phyloP scores from a whole-genome alignment of 2,888 invertebrate genomes.

The Drosophila sordidula region DNA sequence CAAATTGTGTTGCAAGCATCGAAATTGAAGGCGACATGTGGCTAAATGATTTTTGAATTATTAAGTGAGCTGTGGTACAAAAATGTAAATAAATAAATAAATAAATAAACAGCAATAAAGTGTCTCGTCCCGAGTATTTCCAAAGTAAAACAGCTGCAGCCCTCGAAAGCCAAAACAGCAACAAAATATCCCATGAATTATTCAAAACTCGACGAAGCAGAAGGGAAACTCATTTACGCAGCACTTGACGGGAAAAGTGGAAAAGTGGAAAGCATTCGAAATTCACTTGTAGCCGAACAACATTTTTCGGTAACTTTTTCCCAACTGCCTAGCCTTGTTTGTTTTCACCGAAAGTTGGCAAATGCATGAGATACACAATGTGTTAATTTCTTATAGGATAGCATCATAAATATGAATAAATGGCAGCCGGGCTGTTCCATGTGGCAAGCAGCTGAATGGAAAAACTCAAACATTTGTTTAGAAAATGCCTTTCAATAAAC shows the following conservation, averaged over 20 bases:
- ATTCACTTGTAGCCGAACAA: conserved; percentile 14
- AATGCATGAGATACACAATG: conserved; percentile 26
- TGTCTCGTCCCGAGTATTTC: not conserved
- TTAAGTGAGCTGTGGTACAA: conserved; percentile 28
- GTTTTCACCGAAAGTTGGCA: conserved; percentile 23
- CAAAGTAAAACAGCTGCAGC: conserved; percentile 3
- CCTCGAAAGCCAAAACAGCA: conserved; percentile 10
- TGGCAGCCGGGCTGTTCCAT: conserved; percentile 27
- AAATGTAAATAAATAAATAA: not conserved
- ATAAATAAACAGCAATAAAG: conserved; percentile 5
- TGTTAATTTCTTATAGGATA: conserved; percentile 31
- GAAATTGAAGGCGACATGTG: conserved; percentile 24
- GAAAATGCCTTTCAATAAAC: not conserved
- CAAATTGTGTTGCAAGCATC: conserved; percentile 20
- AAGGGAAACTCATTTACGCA: conserved; percentile 58
- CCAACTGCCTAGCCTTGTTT: conserved; percentile 16
- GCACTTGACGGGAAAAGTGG: conserved; percentile 33
- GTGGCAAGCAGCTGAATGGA: conserved; percentile 37
- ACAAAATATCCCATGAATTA: conserved; percentile 56
- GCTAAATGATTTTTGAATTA: conserved; percentile 50
- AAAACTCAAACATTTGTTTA: conserved; percentile 8
- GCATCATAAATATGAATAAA: conserved; percentile 45
- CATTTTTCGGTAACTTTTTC: conserved; percentile 11
- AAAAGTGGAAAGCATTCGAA: conserved; percentile 26
- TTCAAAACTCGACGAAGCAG: conserved; percentile 36